phyloP scores from a whole-genome alignment of 2,888 invertebrate species.

The Noctua fimbriata region DNA sequence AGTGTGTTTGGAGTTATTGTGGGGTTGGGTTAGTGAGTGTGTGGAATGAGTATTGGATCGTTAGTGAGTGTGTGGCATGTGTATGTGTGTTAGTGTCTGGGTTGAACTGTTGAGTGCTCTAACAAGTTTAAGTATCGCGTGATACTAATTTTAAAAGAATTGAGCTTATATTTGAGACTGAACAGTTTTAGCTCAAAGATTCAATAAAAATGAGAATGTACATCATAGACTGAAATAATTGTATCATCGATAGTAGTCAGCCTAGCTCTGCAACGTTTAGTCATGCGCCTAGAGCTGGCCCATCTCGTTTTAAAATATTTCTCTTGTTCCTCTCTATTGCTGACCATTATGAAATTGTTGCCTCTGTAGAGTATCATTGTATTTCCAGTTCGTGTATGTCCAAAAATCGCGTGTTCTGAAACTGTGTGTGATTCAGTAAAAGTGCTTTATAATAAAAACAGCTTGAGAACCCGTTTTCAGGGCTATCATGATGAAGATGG shows the following conservation, averaged over 20 bases:
- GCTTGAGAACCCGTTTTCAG: background rate
- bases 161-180: too few relatives aligned
- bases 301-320: conserved; percentile 7
- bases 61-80: background rate
- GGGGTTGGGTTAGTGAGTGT: background rate
- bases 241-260: conserved; percentile 22
- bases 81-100: background rate
- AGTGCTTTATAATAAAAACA: background rate
- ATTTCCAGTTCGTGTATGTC: conserved; percentile 16
- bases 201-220: conserved; percentile 2
- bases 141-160: too few relatives aligned
- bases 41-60: too few relatives aligned
- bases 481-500: background rate
- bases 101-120: background rate
- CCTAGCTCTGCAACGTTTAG: conserved; percentile 29
- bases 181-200: too few relatives aligned
- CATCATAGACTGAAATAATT: conserved; percentile 5
- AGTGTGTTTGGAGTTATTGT: too few relatives aligned
- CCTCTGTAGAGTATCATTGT: conserved; percentile 35
- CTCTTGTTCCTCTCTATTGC: background rate
- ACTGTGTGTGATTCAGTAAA: background rate
- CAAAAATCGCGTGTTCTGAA: conserved; percentile 23
- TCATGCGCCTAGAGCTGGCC: conserved; percentile 36
- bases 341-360: conserved; percentile 25
- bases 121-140: background rate